phyloP scores from a whole-genome alignment of 2,888 invertebrate genomes.

The Druceiella hillmani region DNA sequence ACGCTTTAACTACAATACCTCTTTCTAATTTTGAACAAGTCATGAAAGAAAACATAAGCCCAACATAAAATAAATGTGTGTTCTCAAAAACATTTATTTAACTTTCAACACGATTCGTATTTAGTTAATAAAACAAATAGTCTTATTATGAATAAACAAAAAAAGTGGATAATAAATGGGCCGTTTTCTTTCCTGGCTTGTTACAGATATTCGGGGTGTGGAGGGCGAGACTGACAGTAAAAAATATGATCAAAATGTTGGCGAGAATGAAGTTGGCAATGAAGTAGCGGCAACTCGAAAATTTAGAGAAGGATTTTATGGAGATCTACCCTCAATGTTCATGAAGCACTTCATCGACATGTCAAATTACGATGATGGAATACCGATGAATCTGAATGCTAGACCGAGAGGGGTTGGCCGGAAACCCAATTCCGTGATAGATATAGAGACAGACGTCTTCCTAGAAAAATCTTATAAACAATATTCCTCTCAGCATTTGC shows the following conservation, averaged over 20 bases:
- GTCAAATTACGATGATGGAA: slow-evolving; percentile 32
- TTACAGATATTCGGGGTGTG: slow-evolving; percentile 34
- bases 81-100: not conserved
- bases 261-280: too few species aligned
- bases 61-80: too few species aligned
- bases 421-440: slow-evolving; percentile 42
- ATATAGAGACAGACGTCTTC: slow-evolving; percentile 46
- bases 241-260: too few species aligned
- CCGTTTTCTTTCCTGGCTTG: slow-evolving; percentile 41
- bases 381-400: slow-evolving; percentile 43
- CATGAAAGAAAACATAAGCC: too few species aligned
- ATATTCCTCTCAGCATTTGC: slow-evolving; percentile 46
- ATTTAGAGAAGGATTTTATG: too few species aligned
- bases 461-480: slow-evolving; percentile 50
- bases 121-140: too few species aligned
- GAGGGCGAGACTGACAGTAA: too few species aligned
- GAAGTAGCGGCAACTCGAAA: too few species aligned
- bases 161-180: slow-evolving; percentile 17
- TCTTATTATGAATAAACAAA: too few species aligned
- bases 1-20: too few species aligned
- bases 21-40: too few species aligned
- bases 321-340: too few species aligned
- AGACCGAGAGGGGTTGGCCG: slow-evolving; percentile 42
- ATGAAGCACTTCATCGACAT: slow-evolving; percentile 47
- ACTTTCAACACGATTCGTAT: not conserved